Evolutionary conservation across 2,113 vertebrate species (phyloP).

Genomic region (Pedetes capensis): DNA sequence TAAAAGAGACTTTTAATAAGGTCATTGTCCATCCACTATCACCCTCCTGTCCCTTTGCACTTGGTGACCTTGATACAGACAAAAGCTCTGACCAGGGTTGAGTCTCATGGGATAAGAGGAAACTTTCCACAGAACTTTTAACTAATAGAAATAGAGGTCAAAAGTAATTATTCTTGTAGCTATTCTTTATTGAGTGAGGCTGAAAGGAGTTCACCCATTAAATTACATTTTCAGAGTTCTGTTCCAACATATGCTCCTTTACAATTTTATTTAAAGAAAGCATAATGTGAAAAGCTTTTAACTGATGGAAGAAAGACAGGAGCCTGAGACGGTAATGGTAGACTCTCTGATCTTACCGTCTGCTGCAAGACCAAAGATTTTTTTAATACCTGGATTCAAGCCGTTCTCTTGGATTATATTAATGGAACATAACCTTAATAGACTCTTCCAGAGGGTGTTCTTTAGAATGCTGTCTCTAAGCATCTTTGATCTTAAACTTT

Average conservation of each 20-base stretch:
- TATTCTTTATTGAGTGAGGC: background rate
- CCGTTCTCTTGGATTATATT: conserved; percentile 45
- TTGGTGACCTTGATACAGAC: background rate
- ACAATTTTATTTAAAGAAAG: conserved; percentile 74
- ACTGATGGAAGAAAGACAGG: background rate
- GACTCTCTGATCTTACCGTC: background rate
- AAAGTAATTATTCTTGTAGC: conserved; percentile 44
- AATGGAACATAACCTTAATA: conserved; percentile 66
- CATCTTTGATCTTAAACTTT: conserved; percentile 52
- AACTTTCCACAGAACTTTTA: conserved; percentile 46
- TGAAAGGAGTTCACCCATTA: conserved; percentile 71
- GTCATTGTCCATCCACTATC: background rate
- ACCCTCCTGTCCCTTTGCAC: background rate
- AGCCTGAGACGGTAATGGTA: conserved; percentile 2
- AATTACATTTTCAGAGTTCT: conserved; percentile 68
- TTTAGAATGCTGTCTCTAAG: background rate
- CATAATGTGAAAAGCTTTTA: conserved; percentile 62
- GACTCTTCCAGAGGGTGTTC: conserved; percentile 9
- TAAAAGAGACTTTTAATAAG: background rate
- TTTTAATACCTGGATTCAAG: conserved; percentile 11
- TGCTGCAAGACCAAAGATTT: conserved; percentile 64
- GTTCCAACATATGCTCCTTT: conserved; percentile 53
- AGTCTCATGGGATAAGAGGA: conserved; percentile 14
- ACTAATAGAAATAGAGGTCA: conserved; percentile 52
- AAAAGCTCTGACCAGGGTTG: background rate